These are phyloP conservation scores for Nothoprocta perdicaria DNA, from an alignment of 2,113 vertebrate species.

Conservation along the genomic window DNA sequence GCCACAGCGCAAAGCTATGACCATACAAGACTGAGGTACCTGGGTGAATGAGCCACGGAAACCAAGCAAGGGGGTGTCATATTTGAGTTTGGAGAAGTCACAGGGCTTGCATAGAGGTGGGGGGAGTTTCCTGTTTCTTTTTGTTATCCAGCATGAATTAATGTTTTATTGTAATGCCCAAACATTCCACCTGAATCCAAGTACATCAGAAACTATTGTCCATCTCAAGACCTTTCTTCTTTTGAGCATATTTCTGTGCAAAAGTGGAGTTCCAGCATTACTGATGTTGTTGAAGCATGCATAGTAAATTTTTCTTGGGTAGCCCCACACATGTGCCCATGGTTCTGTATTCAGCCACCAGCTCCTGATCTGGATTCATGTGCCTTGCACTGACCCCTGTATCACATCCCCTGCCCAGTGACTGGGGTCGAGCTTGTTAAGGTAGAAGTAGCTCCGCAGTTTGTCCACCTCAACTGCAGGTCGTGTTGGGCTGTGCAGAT, in stretches of 20 bases:
- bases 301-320: neutral
- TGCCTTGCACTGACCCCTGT: accelerated
- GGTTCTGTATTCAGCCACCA: accelerated
- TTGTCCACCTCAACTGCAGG: accelerated
- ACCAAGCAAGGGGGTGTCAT: neutral
- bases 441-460: neutral
- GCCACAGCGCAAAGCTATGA: accelerated
- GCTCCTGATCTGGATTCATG: accelerated
- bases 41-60: neutral
- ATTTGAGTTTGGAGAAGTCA: too few species aligned
- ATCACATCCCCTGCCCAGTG: accelerated
- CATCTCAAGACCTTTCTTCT: neutral
- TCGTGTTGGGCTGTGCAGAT: neutral
- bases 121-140: neutral
- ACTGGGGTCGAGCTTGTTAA: neutral
- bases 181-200: neutral
- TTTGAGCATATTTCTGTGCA: neutral
- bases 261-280: neutral
- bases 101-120: accelerated
- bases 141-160: neutral
- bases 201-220: neutral
- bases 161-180: neutral
- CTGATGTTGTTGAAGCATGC: neutral
- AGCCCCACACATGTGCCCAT: too few species aligned
- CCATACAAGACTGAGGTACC: neutral